These are phyloP conservation scores for Drosophila tanythrix DNA, from an alignment of 2,888 invertebrate genomes.

Conservation along the genomic window DNA sequence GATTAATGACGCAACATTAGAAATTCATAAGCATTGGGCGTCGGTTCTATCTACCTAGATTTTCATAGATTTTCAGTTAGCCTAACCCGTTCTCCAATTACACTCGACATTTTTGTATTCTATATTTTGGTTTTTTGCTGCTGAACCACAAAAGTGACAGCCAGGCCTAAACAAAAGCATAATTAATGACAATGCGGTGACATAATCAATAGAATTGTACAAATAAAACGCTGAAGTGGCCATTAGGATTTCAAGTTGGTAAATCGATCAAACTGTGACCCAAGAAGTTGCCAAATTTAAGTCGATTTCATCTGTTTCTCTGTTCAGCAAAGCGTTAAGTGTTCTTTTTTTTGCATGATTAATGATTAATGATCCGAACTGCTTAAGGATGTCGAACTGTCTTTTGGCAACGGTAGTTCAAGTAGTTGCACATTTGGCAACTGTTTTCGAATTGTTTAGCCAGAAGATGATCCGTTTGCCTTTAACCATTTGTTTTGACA, in stretches of 20 bases:
- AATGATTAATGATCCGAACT: constrained; percentile 59
- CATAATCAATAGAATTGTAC: constrained; percentile 41
- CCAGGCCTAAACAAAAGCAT: constrained; percentile 56
- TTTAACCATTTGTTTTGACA: constrained; percentile 60
- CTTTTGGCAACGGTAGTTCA: constrained; percentile 44
- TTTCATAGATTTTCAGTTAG: constrained; percentile 21
- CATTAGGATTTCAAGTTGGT: constrained; percentile 20
- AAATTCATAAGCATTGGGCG: constrained; percentile 73
- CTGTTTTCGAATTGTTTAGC: constrained; percentile 77
- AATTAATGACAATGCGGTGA: constrained; percentile 68
- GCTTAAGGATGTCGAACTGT: constrained; percentile 20
- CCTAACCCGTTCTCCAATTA: constrained; percentile 46
- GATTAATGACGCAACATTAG: constrained; percentile 80
- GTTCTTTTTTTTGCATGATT: constrained; percentile 62
- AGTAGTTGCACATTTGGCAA: constrained; percentile 68
- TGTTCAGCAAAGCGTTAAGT: constrained; percentile 58
- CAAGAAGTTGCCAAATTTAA: constrained; percentile 45
- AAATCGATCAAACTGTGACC: constrained; percentile 54
- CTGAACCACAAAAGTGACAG: constrained; percentile 67
- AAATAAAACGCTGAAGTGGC: constrained; percentile 44
- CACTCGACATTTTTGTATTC: constrained; percentile 39
- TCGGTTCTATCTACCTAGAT: constrained; percentile 25
- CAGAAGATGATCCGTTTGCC: constrained; percentile 33
- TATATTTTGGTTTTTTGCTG: constrained; percentile 30
- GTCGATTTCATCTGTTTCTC: constrained; percentile 36